These are phyloP conservation scores for Cryptotermes secundus DNA, from an alignment of 1,140 invertebrate genomes.

Conservation along the genomic window DNA sequence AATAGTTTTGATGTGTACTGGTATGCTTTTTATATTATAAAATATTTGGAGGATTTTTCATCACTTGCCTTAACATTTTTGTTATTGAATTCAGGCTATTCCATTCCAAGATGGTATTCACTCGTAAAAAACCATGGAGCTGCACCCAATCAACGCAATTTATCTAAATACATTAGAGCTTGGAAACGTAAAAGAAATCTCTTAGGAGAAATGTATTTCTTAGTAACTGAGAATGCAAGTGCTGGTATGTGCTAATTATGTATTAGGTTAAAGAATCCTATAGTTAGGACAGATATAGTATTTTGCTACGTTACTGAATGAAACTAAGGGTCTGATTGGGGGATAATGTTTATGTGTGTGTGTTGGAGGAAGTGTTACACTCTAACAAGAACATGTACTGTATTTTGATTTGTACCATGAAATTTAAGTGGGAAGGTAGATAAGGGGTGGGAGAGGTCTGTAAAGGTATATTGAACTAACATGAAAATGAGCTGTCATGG, in stretches of 20 bases:
- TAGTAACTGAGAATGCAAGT: not conserved
- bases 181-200: not conserved
- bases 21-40: conserved; percentile 12
- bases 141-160: not conserved
- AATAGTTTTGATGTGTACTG: not conserved
- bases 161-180: not conserved
- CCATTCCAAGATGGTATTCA: not conserved
- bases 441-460: not conserved
- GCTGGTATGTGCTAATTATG: not conserved
- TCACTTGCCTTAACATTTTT: not conserved
- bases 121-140: not conserved
- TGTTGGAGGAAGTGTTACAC: not conserved
- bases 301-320: not conserved
- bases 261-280: not conserved
- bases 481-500: not conserved
- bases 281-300: not conserved
- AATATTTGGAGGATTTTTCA: not conserved
- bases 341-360: not conserved
- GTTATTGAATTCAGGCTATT: not conserved
- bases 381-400: not conserved
- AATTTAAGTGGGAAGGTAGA: not conserved
- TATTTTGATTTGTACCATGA: conserved; percentile 7
- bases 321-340: not conserved
- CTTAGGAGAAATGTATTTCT: not conserved
- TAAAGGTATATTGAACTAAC: not conserved